phyloP scores from a whole-genome alignment of 1,140 invertebrate genomes.

The Macrostomum lignano region DNA sequence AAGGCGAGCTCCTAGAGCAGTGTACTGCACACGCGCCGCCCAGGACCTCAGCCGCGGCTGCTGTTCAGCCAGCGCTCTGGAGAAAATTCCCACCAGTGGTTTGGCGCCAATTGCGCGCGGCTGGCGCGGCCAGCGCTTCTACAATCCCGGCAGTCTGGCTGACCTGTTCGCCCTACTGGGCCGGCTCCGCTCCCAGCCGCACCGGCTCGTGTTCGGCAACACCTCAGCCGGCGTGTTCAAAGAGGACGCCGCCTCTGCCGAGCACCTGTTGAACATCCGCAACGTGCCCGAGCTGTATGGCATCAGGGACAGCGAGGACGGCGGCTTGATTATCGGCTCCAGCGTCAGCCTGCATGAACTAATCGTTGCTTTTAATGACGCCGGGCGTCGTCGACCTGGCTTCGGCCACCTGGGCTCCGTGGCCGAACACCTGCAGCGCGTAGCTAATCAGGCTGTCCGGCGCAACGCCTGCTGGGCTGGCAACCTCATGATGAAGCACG shows the following conservation, averaged over 20 bases:
- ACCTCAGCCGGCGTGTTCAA: constrained; percentile 30
- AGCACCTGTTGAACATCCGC: constrained; percentile 41
- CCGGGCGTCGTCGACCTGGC: not conserved
- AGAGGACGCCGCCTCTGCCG: constrained; percentile 23
- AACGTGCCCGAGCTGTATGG: constrained; percentile 32
- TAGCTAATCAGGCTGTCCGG: constrained; percentile 5
- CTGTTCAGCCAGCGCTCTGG: constrained; percentile 6
- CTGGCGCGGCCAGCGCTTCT: not conserved
- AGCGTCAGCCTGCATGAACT: constrained; percentile 3
- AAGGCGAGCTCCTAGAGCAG: too few species aligned
- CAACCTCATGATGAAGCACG: constrained; percentile 46
- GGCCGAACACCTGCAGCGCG: constrained; percentile 3
- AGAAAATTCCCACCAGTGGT: constrained; percentile 5
- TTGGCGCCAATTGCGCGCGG: constrained; percentile 4
- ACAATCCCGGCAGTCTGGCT: too few species aligned
- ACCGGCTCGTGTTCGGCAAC: constrained; percentile 6
- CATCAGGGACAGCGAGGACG: constrained; percentile 1
- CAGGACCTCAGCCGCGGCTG: too few species aligned
- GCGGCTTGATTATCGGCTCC: constrained; percentile 5
- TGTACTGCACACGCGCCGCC: too few species aligned
- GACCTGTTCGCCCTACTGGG: too few species aligned
- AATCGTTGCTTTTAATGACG: constrained; percentile 3
- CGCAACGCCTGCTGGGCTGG: constrained; percentile 37
- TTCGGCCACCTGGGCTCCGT: constrained; percentile 6
- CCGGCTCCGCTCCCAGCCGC: not conserved